These are phyloP conservation scores for Philaethria dido DNA, from an alignment of 2,888 invertebrate genomes.

Conservation along the genomic window DNA sequence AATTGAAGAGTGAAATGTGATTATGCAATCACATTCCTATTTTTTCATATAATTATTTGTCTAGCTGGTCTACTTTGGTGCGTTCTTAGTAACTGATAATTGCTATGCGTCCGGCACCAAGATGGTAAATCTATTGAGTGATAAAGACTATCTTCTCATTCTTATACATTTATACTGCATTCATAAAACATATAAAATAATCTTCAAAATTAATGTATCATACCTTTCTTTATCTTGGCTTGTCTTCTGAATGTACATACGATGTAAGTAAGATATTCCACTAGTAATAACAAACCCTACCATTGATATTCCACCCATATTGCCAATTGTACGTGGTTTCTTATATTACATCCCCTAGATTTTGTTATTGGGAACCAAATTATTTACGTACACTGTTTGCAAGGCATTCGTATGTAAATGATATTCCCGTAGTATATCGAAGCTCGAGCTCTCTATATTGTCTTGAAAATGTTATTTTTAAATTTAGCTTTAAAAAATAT, in stretches of 20 bases:
- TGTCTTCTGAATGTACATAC: neutral
- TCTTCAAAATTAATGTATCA: too few relatives aligned
- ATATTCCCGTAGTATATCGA: neutral
- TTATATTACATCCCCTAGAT: conserved; percentile 20
- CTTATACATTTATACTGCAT: too few relatives aligned
- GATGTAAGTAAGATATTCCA: neutral
- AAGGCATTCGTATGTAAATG: conserved; percentile 1
- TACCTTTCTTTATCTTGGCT: neutral
- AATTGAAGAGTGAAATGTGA: too few relatives aligned
- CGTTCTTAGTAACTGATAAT: too few relatives aligned
- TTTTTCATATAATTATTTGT: too few relatives aligned
- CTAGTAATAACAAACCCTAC: neutral
- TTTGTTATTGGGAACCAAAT: conserved; percentile 28
- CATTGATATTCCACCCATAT: conserved; percentile 25
- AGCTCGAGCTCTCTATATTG: neutral
- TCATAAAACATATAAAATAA: too few relatives aligned
- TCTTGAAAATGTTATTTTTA: neutral
- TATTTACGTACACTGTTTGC: conserved; percentile 21
- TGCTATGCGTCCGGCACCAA: too few relatives aligned
- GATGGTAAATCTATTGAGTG: too few relatives aligned
- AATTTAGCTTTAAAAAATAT: too few relatives aligned
- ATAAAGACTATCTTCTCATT: too few relatives aligned
- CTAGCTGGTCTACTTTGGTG: too few relatives aligned
- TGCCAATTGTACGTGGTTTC: conserved; percentile 17
- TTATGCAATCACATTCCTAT: too few relatives aligned